phyloP scores from a whole-genome alignment of 2,888 invertebrate genomes.

The Hyalella azteca region DNA sequence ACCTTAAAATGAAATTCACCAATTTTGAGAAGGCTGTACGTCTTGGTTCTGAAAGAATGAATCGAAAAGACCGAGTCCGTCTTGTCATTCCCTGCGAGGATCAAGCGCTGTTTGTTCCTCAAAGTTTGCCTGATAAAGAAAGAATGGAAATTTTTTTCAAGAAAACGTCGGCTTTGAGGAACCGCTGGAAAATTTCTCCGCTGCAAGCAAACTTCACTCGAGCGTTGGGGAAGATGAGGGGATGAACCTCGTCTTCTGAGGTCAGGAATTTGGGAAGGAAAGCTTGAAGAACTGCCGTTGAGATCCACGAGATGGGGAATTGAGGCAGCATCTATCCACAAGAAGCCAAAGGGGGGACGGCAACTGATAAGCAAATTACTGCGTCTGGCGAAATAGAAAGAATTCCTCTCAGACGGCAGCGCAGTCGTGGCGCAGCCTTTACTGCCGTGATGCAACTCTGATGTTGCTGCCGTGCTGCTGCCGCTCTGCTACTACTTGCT shows the following conservation, averaged over 20 bases:
- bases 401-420: no score
- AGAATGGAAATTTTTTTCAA: neutral
- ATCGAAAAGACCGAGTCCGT: no score
- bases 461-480: no score
- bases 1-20: no score
- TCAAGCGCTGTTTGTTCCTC: neutral
- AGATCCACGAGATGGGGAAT: conserved; percentile 25
- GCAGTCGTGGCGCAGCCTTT: no score
- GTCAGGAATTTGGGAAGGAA: conserved; percentile 22
- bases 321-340: neutral
- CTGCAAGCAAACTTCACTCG: conserved; percentile 23
- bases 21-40: no score
- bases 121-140: neutral
- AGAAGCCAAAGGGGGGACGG: neutral
- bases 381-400: neutral
- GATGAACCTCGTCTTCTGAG: neutral
- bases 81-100: neutral
- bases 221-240: neutral
- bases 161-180: neutral
- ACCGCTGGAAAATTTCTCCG: neutral
- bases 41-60: no score
- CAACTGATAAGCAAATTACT: conserved; percentile 11
- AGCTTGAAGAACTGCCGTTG: conserved; percentile 17
- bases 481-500: no score
- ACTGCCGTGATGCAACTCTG: no score